phyloP scores from a whole-genome alignment of 1,140 invertebrate species.

The Drosophila navojoa region DNA sequence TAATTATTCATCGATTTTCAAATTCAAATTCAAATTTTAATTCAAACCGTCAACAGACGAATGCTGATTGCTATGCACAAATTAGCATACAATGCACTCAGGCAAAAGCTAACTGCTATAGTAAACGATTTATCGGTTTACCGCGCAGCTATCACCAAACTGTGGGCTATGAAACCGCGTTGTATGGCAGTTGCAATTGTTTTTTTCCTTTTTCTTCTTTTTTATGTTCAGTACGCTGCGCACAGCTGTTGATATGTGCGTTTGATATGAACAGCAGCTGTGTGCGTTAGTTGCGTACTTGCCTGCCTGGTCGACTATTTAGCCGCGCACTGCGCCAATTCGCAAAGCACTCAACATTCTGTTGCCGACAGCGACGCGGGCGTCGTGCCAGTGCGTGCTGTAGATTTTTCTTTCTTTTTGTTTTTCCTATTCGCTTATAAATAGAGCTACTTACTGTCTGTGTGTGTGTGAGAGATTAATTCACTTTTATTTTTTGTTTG shows the following conservation, averaged over 20 bases:
- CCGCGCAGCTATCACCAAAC: neutral
- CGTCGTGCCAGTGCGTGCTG: conserved; percentile 14
- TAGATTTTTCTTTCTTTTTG: neutral
- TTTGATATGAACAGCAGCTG: neutral
- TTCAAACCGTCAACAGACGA: neutral
- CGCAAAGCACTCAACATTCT: conserved; percentile 18
- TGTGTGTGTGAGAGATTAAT: neutral
- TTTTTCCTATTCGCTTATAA: neutral
- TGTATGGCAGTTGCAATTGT: conserved; percentile 7
- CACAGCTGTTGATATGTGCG: neutral
- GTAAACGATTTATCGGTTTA: neutral
- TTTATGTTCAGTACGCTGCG: conserved; percentile 12
- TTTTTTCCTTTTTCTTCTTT: neutral
- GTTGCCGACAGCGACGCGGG: conserved; percentile 18
- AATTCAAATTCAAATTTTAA: conserved; percentile 30
- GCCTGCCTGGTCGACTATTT: conserved; percentile 22
- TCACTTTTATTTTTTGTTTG: conserved; percentile 4
- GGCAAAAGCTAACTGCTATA: too few relatives aligned
- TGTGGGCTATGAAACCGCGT: conserved; percentile 2
- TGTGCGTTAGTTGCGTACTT: conserved; percentile 16
- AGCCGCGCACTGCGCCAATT: conserved; percentile 11
- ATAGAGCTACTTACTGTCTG: neutral
- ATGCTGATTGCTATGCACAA: conserved; percentile 1
- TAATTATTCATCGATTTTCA: neutral
- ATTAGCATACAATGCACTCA: too few relatives aligned